Evolutionary conservation across 2,113 vertebrate genomes (phyloP).

Genomic region (Cavia porcellus): DNA sequence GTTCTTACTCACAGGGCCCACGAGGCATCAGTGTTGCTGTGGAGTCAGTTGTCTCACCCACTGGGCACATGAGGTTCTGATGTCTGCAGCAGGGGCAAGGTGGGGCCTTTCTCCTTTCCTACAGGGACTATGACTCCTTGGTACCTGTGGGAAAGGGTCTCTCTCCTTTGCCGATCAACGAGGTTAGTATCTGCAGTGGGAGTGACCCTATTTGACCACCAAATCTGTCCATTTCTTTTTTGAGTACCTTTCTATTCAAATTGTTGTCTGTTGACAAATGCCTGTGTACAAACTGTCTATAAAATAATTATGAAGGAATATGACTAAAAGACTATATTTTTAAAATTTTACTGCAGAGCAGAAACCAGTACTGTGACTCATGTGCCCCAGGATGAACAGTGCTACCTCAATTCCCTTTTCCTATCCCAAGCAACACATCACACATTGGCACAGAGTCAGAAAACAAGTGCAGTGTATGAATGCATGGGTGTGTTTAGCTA

Average conservation of each 20-base stretch:
- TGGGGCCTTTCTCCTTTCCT: too few relatives aligned
- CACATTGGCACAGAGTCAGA: background rate
- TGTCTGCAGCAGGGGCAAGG: too few relatives aligned
- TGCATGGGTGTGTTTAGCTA: background rate
- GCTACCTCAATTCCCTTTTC: background rate
- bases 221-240: background rate
- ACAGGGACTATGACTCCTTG: too few relatives aligned
- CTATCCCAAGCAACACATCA: background rate
- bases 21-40: too few relatives aligned
- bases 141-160: too few relatives aligned
- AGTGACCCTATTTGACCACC: background rate
- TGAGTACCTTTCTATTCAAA: background rate
- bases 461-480: background rate
- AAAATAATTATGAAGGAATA: background rate
- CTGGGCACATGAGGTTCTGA: too few relatives aligned
- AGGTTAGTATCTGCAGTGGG: too few relatives aligned
- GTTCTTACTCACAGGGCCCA: too few relatives aligned
- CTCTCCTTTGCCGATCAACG: too few relatives aligned
- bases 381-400: background rate
- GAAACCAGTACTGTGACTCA: background rate
- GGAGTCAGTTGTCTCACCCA: too few relatives aligned
- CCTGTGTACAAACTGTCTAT: background rate
- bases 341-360: background rate
- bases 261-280: background rate
- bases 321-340: background rate